These are phyloP conservation scores for Jaculus jaculus DNA, from an alignment of 2,113 vertebrate species.

Conservation along the genomic window DNA sequence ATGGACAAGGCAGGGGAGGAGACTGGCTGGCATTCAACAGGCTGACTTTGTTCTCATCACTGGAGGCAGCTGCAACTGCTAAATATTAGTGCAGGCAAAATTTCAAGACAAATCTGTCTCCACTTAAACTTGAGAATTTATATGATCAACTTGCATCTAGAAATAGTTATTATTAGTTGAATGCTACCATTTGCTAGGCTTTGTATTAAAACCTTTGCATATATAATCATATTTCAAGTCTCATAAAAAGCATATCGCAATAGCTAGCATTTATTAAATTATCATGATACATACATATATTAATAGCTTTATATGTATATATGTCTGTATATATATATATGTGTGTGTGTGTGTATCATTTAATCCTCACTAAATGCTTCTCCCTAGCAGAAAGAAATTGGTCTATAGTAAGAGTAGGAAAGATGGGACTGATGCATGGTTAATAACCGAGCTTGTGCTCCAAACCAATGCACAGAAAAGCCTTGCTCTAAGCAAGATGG, in stretches of 20 bases:
- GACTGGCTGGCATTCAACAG: neutral
- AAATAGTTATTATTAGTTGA: slow-evolving; percentile 32
- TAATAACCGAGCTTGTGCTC: neutral
- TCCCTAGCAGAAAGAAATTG: neutral
- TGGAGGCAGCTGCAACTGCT: neutral
- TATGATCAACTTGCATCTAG: neutral
- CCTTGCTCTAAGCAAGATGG: neutral
- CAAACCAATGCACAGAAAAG: neutral
- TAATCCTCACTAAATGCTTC: neutral
- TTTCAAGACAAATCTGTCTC: slow-evolving; percentile 20
- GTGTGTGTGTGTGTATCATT: neutral
- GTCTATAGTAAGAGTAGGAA: neutral
- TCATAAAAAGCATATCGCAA: neutral
- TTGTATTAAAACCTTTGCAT: neutral
- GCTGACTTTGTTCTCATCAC: neutral
- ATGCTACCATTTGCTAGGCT: neutral
- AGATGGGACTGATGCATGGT: neutral
- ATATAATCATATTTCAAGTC: slow-evolving; percentile 34
- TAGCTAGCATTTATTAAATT: neutral
- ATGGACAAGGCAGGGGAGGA: neutral
- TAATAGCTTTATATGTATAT: neutral
- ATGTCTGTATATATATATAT: neutral
- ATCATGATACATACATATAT: neutral
- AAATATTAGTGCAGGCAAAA: neutral
- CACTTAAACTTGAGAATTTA: neutral